phyloP scores from a whole-genome alignment of 2,113 vertebrate species.

The Cryptotis parvus region DNA sequence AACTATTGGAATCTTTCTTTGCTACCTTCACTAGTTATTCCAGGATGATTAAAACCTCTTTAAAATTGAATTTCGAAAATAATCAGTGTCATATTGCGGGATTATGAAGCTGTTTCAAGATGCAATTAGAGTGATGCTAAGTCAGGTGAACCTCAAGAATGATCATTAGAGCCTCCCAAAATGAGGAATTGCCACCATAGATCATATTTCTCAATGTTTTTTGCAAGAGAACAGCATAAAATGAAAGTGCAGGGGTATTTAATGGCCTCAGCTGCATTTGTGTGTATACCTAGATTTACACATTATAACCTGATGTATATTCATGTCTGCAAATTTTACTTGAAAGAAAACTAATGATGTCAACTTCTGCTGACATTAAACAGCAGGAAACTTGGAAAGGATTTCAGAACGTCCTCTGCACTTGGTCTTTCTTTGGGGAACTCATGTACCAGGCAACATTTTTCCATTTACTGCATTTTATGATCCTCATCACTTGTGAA shows the following conservation, averaged over 20 bases:
- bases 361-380: conserved; percentile 43
- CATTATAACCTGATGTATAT: conserved; percentile 21
- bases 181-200: not conserved
- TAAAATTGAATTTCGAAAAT: conserved; percentile 43
- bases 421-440: not conserved
- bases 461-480: conserved; percentile 7
- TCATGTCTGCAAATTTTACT: conserved; percentile 42
- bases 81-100: not conserved
- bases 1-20: conserved; percentile 22
- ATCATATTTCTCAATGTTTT: not conserved
- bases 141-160: not conserved
- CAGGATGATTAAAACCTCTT: conserved; percentile 52
- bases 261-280: not conserved
- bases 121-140: not conserved
- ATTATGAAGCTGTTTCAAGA: not conserved
- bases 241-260: not conserved
- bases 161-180: conserved; percentile 19
- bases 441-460: not conserved
- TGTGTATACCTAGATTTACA: not conserved
- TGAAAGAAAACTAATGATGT: conserved; percentile 55
- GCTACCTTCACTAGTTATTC: not conserved
- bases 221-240: not conserved
- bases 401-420: conserved; percentile 32
- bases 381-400: conserved; percentile 15
- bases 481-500: conserved; percentile 27